Evolutionary conservation across 2,113 vertebrate genomes (phyloP), one percentile per base, ranked within the genome.

Genomic region (Callipepla squamata): DNA sequence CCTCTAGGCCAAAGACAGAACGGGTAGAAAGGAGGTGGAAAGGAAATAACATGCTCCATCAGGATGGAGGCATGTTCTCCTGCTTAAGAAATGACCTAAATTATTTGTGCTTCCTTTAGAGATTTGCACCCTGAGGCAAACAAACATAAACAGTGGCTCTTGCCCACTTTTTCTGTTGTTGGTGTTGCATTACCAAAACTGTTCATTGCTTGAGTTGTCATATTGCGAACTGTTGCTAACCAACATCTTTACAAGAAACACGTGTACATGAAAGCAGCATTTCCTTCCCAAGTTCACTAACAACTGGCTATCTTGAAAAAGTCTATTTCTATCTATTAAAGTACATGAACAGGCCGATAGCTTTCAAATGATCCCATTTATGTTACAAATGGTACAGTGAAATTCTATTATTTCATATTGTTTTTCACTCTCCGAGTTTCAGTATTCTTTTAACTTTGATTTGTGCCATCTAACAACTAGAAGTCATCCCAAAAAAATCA

Each of bases 341-440:
- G 32, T 23, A 94, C 10, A 42, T 12, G 30, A 80, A 78, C 44
- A 68, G 5, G 38, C 67, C 83, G 68, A 83, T 80, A 76, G 63
- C 75, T 80, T 92, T 83, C 55, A 85, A 85, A 82, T 57, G 0
- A 78, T 70, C 47, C 22, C 25, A 77, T 47, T 92, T 82, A 75
- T 77, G 20, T 91, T 80, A 85, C 68, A 87, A 62, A 18, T 66
- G 14, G 82, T 36, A 80, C 81, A 67, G 38, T 40, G 13, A 78
- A 92, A 85, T 70, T 80, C 90, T 92, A 58, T 83, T 89, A 83
- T 88, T 93, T 90, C 42, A 58, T 40, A 30, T n/a, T 72, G 45
- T 63, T 93, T 92, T 92, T 82, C 36, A 61, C 86, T 75, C 72
- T 76, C 17, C 32, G 85, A 77, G 18, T 72, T 90, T 90, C 67